Percentiles rank a stretch among this genome's conserved stretches.
phyloP scores from a whole-genome alignment of 2,888 invertebrate species.

The Philaethria dido region DNA sequence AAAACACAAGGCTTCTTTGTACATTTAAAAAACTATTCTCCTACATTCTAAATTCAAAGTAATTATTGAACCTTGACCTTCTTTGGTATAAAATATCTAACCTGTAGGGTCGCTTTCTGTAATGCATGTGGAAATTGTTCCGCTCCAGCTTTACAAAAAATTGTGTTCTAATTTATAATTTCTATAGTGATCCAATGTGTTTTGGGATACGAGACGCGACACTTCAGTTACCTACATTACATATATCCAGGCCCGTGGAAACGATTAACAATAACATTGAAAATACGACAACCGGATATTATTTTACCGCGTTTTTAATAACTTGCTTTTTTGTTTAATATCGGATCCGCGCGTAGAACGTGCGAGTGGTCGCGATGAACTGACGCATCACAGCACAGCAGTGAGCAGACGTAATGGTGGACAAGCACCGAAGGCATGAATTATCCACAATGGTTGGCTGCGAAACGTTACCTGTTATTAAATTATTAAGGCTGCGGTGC shows the following conservation, averaged over 20 bases:
- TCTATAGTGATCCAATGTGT: conserved; percentile 51
- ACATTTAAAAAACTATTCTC: conserved; percentile 19
- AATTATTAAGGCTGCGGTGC: conserved; percentile 63
- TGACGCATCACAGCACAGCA: conserved; percentile 55
- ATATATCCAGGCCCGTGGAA: conserved; percentile 33
- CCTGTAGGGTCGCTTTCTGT: conserved; percentile 82
- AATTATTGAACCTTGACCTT: not conserved
- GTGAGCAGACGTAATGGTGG: conserved; percentile 51
- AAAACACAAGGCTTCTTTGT: conserved; percentile 15
- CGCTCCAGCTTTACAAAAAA: conserved; percentile 79
- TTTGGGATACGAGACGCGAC: conserved; percentile 40
- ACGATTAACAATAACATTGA: conserved; percentile 38
- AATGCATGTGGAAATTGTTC: conserved; percentile 80
- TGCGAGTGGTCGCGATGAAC: conserved; percentile 59
- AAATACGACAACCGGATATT: conserved; percentile 39
- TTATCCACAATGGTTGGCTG: conserved; percentile 65
- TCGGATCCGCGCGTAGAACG: conserved; percentile 55
- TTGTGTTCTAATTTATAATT: conserved; percentile 54
- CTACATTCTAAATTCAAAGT: conserved; percentile 21
- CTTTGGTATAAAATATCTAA: conserved; percentile 49
- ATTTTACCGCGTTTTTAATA: conserved; percentile 18
- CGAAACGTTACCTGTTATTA: conserved; percentile 66
- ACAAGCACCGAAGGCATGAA: conserved; percentile 64
- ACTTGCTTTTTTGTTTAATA: conserved; percentile 31
- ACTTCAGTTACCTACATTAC: conserved; percentile 44